Percentiles rank a stretch among this genome's conserved stretches.
Conservation (phyloP, 2,797 vertebrate species). For the Hirundo rustica region DNA sequence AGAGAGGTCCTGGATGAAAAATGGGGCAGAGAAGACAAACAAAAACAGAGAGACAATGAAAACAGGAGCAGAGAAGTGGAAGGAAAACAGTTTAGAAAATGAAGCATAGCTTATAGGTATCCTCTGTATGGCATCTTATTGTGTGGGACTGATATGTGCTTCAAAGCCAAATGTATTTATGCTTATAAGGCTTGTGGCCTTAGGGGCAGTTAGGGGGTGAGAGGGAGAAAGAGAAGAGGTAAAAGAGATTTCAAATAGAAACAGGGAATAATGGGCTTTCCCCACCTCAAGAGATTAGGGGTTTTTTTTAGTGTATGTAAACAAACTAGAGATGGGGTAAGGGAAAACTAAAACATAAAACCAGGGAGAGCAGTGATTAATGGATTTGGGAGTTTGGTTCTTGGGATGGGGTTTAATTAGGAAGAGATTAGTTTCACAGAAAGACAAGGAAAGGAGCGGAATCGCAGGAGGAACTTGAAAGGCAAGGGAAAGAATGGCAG, state of each 20-base stretch:
- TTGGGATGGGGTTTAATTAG: not conserved
- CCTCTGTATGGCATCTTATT: not conserved
- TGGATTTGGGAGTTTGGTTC: not conserved
- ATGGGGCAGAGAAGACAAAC: constrained; percentile 31
- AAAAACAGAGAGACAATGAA: constrained; percentile 29
- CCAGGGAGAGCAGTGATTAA: not conserved
- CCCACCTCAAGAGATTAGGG: not conserved
- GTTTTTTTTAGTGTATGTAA: not conserved
- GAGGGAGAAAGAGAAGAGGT: not conserved
- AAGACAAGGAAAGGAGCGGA: not conserved
- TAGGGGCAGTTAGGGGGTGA: not conserved
- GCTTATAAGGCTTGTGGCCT: not conserved
- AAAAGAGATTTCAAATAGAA: not conserved
- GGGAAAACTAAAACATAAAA: not conserved
- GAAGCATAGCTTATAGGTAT: not conserved
- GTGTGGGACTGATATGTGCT: not conserved
- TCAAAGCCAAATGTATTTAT: constrained; percentile 13
- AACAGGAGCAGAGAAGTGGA: not conserved
- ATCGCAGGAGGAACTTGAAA: not conserved
- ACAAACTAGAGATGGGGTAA: not conserved
- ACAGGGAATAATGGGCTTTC: not conserved
- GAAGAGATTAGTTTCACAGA: not conserved
- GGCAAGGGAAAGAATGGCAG: not conserved
- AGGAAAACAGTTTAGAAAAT: not conserved
- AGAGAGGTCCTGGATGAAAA: constrained; percentile 36